These are phyloP conservation scores for Maniola jurtina DNA, from an alignment of 1,140 invertebrate genomes.

Conservation along the genomic window DNA sequence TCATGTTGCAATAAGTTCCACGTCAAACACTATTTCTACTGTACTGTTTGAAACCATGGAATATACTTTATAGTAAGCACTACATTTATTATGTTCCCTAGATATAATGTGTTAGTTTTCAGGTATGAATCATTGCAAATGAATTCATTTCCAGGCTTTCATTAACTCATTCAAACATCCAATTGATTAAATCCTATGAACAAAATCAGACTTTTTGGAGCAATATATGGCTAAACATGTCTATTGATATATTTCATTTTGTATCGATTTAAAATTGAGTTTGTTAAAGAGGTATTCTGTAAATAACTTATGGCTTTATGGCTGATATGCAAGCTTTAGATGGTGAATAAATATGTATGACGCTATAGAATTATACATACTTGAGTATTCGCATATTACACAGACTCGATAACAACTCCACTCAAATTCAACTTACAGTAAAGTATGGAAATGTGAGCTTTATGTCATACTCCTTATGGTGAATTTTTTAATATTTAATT, in stretches of 20 bases:
- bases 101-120: background rate
- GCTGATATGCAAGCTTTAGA: no score
- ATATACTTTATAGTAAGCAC: background rate
- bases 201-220: background rate
- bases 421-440: no score
- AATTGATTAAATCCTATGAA: constrained; percentile 1
- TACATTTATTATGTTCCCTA: background rate
- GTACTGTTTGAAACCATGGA: background rate
- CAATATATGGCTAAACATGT: background rate
- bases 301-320: background rate
- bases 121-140: background rate
- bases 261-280: no score
- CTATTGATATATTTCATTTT: background rate
- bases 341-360: no score
- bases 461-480: no score
- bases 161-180: constrained; percentile 1
- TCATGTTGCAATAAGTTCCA: no score
- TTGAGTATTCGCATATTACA: no score
- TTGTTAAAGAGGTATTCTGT: background rate
- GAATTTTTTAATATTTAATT: no score
- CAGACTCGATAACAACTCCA: no score
- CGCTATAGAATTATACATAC: no score
- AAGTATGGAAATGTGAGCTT: no score
- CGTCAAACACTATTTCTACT: no score
- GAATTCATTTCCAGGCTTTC: background rate